Base-by-base conservation (phyloP, 2,797 vertebrate genomes). In the Myripristis jacobus region DNA sequence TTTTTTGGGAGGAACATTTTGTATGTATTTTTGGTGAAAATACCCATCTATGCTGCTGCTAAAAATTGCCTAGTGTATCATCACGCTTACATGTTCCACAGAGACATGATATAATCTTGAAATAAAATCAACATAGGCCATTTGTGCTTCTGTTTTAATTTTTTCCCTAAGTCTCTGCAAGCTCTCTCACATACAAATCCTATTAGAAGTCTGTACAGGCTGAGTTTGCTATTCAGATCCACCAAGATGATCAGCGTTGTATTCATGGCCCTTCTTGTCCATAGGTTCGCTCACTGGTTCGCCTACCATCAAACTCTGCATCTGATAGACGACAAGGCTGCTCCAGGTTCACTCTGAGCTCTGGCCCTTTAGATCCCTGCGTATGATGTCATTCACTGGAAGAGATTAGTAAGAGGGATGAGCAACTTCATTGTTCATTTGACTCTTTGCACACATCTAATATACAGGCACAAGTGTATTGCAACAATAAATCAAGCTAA, bases 361-460 rank as follows among this genome's bases (percentile, higher is more conserved):
- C 64, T 95, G 95, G 84, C 95, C 93, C 82, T 93, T 96, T 91
- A 99, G 94, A 88, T 99, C 97, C 92, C 97, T 96, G 93, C 94
- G 95, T 92, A 98, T 98, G 90, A 99, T 96, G 94, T 98, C 97
- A 19, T 98, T 97, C 88, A 99, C 97, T 99, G 92, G 7, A 79
- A 88, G 87, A 86, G n/a, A 88, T 66, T 10, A 34, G 51, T 67
- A 54, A 46, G 4, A 76, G 15, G 2, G 27, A 25, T 62, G 21
- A 71, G 25, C 6, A 38, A 50, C 24, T 44, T 66, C 13, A 50
- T 31, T 24, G 4, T 52, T 73, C 6, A 65, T 67, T 47, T 1
- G 3, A 44, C 25, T 52, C 50, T 24, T n/a, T 29, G 18, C 24
- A 53, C 55, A 21, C 55, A 21, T 13, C 3, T 10, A 21, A 21